Base-by-base conservation (phyloP, 1,140 invertebrate genomes). In the Papilio xuthus region DNA sequence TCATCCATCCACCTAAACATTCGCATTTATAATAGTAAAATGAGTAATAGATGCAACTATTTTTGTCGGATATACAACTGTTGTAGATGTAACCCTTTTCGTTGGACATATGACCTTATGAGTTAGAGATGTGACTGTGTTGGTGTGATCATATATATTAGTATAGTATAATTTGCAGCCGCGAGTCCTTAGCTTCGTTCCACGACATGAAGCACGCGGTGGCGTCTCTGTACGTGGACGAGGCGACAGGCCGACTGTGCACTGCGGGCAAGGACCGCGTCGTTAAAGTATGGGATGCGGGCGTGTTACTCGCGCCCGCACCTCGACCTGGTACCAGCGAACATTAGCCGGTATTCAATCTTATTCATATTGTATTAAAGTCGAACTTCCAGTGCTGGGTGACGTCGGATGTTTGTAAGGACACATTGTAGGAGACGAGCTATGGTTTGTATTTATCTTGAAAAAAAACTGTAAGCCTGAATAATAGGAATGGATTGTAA, bases 181-280 rank as follows among this genome's bases (percentile, higher is more conserved):
- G 97, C 87, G 96, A 96, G 76, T 98, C 98, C 2, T 94, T 99
- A 86, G 99, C 99, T 18, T 97, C 97, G 77, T 99, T 99, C 92
- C 98, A 99, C 91, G 99, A 99, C 94, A 96, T 97, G 69, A 98
- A 99, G 94, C 99, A 99, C 92, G 97, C 96, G 77, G 96, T 99
- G 82, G 95, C 97, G 4, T 96, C 96, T 67, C 97, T 99, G 96
- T 96, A 97, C 93, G 93, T 99, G 41, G 98, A 99, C 94, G 97
- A 98, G 90, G 95, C 97, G 41, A 96, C 96, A 9, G 97, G 96
- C 87, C 96, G 96, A 86, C 95, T 99, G 79, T 94, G 99, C 56
- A 99, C 99, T 10, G 97, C 99, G 69, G 99, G 99, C 15, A 97
- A 98, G 89, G 98, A 99, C 94, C 95, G 98, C 79, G 94, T 99